Base-by-base conservation (phyloP, 1,140 invertebrate genomes). In the Penaeus indicus region DNA sequence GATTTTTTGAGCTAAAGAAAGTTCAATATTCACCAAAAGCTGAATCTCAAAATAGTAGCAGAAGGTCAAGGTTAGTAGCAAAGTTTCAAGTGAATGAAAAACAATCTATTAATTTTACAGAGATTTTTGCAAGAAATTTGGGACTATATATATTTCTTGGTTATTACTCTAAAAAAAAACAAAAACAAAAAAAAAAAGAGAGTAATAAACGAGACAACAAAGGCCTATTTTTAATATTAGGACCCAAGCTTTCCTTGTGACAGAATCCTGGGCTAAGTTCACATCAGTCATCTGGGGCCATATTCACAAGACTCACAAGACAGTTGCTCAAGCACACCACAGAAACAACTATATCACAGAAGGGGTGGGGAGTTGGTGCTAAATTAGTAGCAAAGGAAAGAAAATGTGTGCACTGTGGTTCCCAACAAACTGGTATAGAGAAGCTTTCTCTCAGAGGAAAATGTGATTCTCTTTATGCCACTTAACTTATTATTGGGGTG, bases 321-420 rank as follows among this genome's bases (percentile, higher is more conserved):
- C 64, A 22, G n/a, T 42, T 27, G 32, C 75, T 54, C 38, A 38
- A 54, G 27, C 72, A 67, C 72, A 64, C 69, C 72, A 77, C 61
- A 63, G n/a, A 63, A 86, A 86, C 85, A 86, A 80, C 85, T 80
- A 86, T 86, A 86, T 86, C 85, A 86, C 85, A 86, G 85, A 86
- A 80, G 85, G 85, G 85, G 85, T 80, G 85, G 64, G 77, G 75
- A 75, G 69, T n/a, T 27, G 42, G 83, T 60, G 63, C 64, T 84
- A 84, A 84, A 84, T 84, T 27, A 84, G 32, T 54, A 32, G 8
- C 69, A 75, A 38, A 75, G 72, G 72, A 75, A 75, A 75, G 47
- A 80, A 60, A 80, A 60, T 10, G 10, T 80, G 78, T 80, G 78
- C 78, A 80, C 27, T 21, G 61, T 38, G 38, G 78, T 80, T 60